Evolutionary conservation across 2,797 vertebrate species (phyloP), one percentile per base, ranked within the genome.

Genomic region (Pteropus rufus): DNA sequence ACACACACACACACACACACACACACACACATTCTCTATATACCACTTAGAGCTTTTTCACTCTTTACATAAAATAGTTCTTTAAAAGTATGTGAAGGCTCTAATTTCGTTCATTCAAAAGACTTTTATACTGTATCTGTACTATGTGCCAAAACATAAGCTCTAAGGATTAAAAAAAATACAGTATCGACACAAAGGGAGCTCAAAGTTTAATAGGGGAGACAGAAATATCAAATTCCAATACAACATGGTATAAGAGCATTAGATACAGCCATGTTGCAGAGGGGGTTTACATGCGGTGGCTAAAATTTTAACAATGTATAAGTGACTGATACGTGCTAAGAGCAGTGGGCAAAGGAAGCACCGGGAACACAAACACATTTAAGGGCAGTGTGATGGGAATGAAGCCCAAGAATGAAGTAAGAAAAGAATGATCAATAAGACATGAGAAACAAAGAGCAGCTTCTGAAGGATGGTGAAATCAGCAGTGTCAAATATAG

Each of bases 21-120:
- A 46, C 46, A 46, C 46, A 46, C 46, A 46, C 46, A 46, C 46
- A 44, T 2, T 6, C 41, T 41, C 44, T 44, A 44, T 46, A 93
- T 77, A 83, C 29, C 29, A 64, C 34, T 56, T 82, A 39, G 0
- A 64, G 11, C 6, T 76, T 95, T 89, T 29, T 29, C 36, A 58
- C 24, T 49, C 72, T 65, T 89, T 65, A 60, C 11, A 79, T 76
- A 44, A 83, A 81, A 49, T 9, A 64, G 31, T 85, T 87, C 54
- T 87, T 54, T 58, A 67, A 83, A 93, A 91, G 23, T 81, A 29
- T 58, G 46, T 56, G 14, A 89, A 12, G 46, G 26, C 39, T 41
- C 44, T 81, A 60, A 84, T 85, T 91, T 91, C 73, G 91, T 54
- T 58, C 11, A 85, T 65, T 81, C 56, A 80, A 82, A 84, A 76